Base-by-base conservation (phyloP, 2,113 vertebrate genomes). In the Cariama cristata region DNA sequence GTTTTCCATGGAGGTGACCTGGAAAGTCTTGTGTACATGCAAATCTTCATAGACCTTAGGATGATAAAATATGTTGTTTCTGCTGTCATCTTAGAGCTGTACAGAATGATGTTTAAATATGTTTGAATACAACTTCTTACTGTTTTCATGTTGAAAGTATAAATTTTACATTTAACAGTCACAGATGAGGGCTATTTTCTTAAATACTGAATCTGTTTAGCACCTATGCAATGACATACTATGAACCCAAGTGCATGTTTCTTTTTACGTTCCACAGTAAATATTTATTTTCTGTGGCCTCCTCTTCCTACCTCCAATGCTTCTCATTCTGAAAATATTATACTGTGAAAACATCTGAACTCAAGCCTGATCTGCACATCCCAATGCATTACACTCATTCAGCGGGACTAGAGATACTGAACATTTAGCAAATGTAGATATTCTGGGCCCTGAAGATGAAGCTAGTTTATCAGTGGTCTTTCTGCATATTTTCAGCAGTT, bases 401-500 rank as follows among this genome's bases (percentile, higher is more conserved):
- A 83, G 33, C 52, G 60, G 64, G 64, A 68, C 47, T 85, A 47
- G 63, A 93, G 83, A 60, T 85, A 75, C 3, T n/a, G 27, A 62
- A 86, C 74, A 76, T 69, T 33, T 73, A 88, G 71, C 64, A 90
- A 93, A 88, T 4, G 12, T 56, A 19, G 15, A 33, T 86, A 86
- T 91, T 96, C 90, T 63, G 69, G 53, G 73, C 82, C 83, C 44
- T 95, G 92, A 73, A 85, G 38, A 35, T 91, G 72, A 96, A 90
- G 35, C 40, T 81, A 62, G 74, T 94, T 97, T 95, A 97, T 95
- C 73, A 90, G 94, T 90, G 85, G 59, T 83, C 86, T 50, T 88
- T 85, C 96, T 96, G 80, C 80, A 19, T 97, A 94, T 96, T 95
- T 98, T 97, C 96, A 97, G 89, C 66, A 80, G 97, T 94, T 98